Percentiles rank a stretch among this genome's conserved stretches.
Evolutionary conservation across 2,888 invertebrate genomes (phyloP).

Genomic region (Arrhopalites spinosus): DNA sequence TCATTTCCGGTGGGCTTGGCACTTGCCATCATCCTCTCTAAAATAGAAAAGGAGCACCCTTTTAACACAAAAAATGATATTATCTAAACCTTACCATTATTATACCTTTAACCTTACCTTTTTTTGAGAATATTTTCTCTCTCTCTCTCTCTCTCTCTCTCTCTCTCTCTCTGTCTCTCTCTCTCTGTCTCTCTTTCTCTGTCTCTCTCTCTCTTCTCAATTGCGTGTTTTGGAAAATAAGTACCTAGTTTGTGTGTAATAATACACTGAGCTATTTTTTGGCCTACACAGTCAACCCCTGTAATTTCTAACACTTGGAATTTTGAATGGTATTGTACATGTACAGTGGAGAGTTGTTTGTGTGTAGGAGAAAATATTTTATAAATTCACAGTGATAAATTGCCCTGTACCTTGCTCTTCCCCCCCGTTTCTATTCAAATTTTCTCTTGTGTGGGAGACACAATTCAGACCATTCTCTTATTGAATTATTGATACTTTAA

Average conservation of each 20-base stretch:
- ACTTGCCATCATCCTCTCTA: neutral
- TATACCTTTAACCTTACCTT: no score
- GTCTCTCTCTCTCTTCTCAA: neutral
- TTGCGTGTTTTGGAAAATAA: neutral
- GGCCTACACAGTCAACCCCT: no score
- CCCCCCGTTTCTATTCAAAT: neutral
- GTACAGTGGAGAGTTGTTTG: neutral
- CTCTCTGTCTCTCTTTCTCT: neutral
- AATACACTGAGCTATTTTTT: no score
- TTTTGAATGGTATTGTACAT: neutral
- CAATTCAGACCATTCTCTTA: neutral
- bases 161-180: no score
- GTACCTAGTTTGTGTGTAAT: no score
- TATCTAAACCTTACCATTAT: neutral
- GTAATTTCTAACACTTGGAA: neutral
- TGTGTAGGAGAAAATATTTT: no score
- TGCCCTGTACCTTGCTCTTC: neutral
- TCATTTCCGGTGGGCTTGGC: slow-evolving; percentile 8
- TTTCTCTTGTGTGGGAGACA: neutral
- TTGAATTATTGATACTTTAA: slow-evolving; percentile 24
- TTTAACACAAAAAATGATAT: slow-evolving; percentile 12
- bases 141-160: no score
- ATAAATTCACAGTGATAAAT: slow-evolving; percentile 2
- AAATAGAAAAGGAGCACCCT: slow-evolving; percentile 2
- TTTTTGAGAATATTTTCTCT: no score